Evolutionary conservation across 23 tunicate species (phyloP), one percentile per base, ranked within the genome.

Genomic region (Styela plicata): DNA sequence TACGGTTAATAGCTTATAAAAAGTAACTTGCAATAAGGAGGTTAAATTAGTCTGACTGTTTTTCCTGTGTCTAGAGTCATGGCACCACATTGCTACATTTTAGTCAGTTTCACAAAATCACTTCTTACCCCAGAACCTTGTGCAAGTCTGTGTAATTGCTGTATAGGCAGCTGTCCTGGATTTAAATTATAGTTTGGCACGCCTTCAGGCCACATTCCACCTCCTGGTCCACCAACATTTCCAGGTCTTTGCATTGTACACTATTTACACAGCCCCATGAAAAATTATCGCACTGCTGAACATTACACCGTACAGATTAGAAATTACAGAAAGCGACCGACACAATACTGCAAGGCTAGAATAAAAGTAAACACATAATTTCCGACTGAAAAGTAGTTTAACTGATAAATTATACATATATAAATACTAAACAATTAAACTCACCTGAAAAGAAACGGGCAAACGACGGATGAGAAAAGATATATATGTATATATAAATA

Each of bases 221-320:
- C 74, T 64, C 85, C 85, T 30, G 88, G 70, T 28, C 91, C 97
- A 7, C 84, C 85, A 37, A 85, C 91, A 74, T 91, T 87, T 71
- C 65, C 83, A 74, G 97, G 80, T 74, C 97, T 80, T 79, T 87
- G 91, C 97, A 91, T 91, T 83, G 73, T 91, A 91, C 91, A 91
- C 78, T 91, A 91, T 91, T 87, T 91, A 91, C 97, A 91, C 83
- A 52, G 53, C 64, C 89, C 96, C 85, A 71, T 64, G 75, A 36
- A 44, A 44, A 44, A 13, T 44, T 44, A n/a, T n/a, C n/a, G n/a
- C n/a, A n/a, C n/a, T n/a, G n/a, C n/a, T n/a, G n/a, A n/a, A n/a
- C n/a, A n/a, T n/a, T n/a, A n/a, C n/a, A n/a, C n/a, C n/a, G n/a
- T n/a, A n/a, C n/a, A n/a, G n/a, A n/a, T n/a, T n/a, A n/a, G n/a